These are phyloP conservation scores for Zeugodacus cucurbitae DNA, from an alignment of 1,140 invertebrate species.

Conservation along the genomic window DNA sequence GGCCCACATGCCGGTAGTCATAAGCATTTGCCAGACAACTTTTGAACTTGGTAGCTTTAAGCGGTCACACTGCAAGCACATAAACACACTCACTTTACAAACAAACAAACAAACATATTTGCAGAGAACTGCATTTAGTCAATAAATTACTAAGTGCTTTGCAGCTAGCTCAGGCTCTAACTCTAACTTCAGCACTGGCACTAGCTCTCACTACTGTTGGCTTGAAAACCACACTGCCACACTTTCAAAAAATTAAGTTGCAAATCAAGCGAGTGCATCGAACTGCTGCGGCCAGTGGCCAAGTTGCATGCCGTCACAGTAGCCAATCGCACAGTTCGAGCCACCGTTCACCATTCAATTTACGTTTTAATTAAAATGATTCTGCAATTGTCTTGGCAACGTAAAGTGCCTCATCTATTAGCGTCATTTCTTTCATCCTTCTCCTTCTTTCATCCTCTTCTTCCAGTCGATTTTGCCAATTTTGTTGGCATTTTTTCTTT, in stretches of 20 bases:
- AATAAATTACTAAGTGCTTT: not conserved
- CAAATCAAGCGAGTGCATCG: not conserved
- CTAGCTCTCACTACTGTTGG: not conserved
- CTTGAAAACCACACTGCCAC: not conserved
- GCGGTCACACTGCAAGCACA: not conserved
- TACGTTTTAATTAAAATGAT: constrained; percentile 10
- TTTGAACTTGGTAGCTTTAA: constrained; percentile 5
- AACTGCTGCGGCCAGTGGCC: not conserved
- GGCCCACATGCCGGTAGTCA: not conserved
- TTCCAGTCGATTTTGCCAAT: not conserved
- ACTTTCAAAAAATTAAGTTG: constrained; percentile 24
- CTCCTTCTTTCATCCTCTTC: not conserved
- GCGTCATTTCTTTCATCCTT: not conserved
- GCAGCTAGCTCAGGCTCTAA: not conserved
- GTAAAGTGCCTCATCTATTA: not conserved
- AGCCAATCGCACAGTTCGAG: not conserved
- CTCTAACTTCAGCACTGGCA: not conserved
- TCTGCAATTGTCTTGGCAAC: not conserved
- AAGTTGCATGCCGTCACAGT: not conserved
- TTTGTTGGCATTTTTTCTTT: not conserved
- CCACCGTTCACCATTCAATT: not conserved
- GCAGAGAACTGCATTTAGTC: not conserved
- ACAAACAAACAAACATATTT: no score
- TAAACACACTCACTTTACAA: no score
- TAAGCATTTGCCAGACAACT: not conserved